A percentile compares a stretch with the other conserved stretches of the same genome.
Evolutionary conservation across 2,888 invertebrate species (phyloP).

Genomic region (Calliscelio sp.): DNA sequence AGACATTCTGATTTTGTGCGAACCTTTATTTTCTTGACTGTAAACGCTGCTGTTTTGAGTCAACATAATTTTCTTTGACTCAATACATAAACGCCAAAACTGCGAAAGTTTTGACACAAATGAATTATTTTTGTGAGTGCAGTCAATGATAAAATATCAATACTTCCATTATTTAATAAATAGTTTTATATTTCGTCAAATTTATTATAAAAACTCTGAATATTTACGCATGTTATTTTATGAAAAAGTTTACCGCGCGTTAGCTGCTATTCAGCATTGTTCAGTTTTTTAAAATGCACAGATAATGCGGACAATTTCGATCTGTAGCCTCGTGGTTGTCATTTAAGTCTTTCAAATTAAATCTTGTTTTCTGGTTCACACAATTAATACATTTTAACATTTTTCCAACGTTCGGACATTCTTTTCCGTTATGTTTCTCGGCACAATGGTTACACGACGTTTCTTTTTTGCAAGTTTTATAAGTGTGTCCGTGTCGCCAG

Average conservation of each 20-base stretch:
- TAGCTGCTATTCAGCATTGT: conserved; percentile 52
- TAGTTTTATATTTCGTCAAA: conserved; percentile 50
- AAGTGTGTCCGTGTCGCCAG: conserved; percentile 15
- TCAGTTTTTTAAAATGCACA: conserved; percentile 37
- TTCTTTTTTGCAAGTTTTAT: conserved; percentile 39
- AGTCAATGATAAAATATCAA: conserved; percentile 34
- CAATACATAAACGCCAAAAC: too few species aligned
- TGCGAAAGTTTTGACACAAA: too few species aligned
- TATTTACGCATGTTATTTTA: conserved; percentile 37
- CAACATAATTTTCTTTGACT: too few species aligned
- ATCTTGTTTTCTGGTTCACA: conserved; percentile 42
- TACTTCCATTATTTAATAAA: conserved; percentile 32
- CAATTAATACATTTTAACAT: conserved; percentile 49
- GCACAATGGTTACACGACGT: conserved; percentile 37
- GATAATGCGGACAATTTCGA: conserved; percentile 42
- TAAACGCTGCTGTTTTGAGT: too few species aligned
- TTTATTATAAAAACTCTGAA: conserved; percentile 47
- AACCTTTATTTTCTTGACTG: too few species aligned
- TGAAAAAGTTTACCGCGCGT: too few species aligned
- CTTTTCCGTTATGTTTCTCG: conserved; percentile 28
- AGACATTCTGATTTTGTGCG: too few species aligned
- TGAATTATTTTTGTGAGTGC: too few species aligned
- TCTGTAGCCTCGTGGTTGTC: conserved; percentile 45
- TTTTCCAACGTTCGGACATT: too few species aligned
- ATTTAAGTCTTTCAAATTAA: conserved; percentile 43